Evolutionary conservation across 2,797 vertebrate genomes (phyloP).

Genomic region (Anisognathus igniventris): DNA sequence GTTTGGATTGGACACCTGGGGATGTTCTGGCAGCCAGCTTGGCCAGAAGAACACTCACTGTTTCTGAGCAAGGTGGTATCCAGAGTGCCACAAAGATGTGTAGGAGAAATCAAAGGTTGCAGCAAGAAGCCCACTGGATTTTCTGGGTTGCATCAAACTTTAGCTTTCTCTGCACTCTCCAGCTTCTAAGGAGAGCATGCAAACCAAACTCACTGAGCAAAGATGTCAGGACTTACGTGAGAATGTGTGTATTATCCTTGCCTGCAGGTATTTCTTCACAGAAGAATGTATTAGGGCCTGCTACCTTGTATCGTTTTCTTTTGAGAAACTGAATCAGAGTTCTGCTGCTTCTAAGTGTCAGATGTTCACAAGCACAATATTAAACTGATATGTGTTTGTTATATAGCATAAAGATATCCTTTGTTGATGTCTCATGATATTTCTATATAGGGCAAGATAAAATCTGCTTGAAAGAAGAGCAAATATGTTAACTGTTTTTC

Average conservation of each 20-base stretch:
- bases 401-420: background rate
- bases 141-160: background rate
- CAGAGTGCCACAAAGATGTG: fast-evolving
- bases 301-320: background rate
- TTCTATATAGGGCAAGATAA: slow-evolving; percentile 43
- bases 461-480: slow-evolving; percentile 42
- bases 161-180: background rate
- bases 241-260: background rate
- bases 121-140: background rate
- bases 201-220: background rate
- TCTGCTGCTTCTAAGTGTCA: background rate
- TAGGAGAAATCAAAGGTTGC: background rate
- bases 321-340: slow-evolving; percentile 1
- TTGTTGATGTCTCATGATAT: slow-evolving; percentile 28
- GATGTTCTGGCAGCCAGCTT: background rate
- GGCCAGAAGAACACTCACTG: fast-evolving
- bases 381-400: slow-evolving; percentile 24
- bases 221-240: background rate
- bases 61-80: fast-evolving
- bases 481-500: slow-evolving; percentile 48
- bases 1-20: background rate
- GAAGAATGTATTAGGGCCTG: background rate
- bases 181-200: background rate
- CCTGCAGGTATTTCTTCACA: slow-evolving; percentile 9
- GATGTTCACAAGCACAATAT: slow-evolving; percentile 11